Evolutionary conservation across 2,888 invertebrate genomes (phyloP), one percentile per base, ranked within the genome.

Genomic region (Eupithecia exiguata): DNA sequence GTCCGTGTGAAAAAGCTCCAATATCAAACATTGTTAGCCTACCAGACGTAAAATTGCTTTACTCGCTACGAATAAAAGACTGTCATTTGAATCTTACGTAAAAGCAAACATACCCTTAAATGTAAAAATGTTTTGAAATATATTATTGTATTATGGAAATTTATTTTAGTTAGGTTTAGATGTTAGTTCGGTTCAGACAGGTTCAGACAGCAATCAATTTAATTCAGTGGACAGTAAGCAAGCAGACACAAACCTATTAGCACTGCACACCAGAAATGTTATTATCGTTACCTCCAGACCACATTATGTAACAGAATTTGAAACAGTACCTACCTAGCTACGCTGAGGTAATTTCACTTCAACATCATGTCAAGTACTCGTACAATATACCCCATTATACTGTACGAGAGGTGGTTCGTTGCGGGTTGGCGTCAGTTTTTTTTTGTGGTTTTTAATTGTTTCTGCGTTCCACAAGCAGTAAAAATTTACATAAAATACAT

Each of bases 281-380:
- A 53, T 21, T 21, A 53, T 53, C 21, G 21, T 21, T 21, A 10
- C n/a, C 21, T 21, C 21, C 10, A 46, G 46, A 46, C 6, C n/a
- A 49, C n/a, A 49, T n/a, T n/a, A 49, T 49, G n/a, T 49, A n/a
- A 49, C n/a, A 49, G 49, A n/a, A 46, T 46, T 46, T 46, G 46
- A n/a, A 46, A 46, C 46, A 46, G 46, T 46, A 46, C 46, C 46
- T 40, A 12, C 40, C 1, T 18, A 18, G 5, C 18, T 18, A 18
- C 46, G 5, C 46, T 46, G 18, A 46, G 46, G 46, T n/a, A 46
- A 46, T 46, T 46, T 18, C 46, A 18, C n/a, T 49, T 46, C 9
- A 49, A n/a, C 49, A 49, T 49, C 49, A n/a, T 49, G 49, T 49
- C n/a, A 49, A n/a, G 49, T 49, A 49, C 49, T 49, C 1, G 16